Evolutionary conservation across 2,888 invertebrate species (phyloP), one percentile per base, ranked within the genome.

Genomic region (Fissipunctia ypsillon): DNA sequence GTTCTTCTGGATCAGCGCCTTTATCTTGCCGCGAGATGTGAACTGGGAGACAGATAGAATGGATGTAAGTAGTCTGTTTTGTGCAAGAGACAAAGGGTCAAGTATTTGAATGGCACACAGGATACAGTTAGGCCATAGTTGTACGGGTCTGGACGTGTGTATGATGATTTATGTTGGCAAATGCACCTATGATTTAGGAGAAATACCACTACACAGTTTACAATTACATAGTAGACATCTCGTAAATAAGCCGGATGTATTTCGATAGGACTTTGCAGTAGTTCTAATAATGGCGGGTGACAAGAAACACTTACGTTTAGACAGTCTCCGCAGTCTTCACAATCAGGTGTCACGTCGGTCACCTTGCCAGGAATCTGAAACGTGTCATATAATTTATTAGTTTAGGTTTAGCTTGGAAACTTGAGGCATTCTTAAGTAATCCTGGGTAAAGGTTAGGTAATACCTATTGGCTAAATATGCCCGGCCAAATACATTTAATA

Each of bases 1-100:
- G 94, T 99, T 99, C 96, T 99, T 99, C 91, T 98, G 97, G 82
- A 99, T 97, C 64, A 99, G 94, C 0, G 99, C 99, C 89, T 97
- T 97, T 88, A 98, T 98, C 95, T 98, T 98, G 57, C 98, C 98
- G 69, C 97, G 97, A n/a, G 98, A 97, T n/a, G 98, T 98, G 66
- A 97, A 93, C 95, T 98, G 92, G 60, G 81, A 84, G 91, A 45
- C 54, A 68, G 16, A 69, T 6, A 3, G 7, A 12, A 59, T 16
- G 22, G 4, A 60, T 35, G 12, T 43, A 56, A 31, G n/a, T n/a
- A n/a, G 3, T 31, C 4, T 31, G 9, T 56, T 38, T 70, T 70
- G 6, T n/a, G 31, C 10, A 3, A 10, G 22, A 43, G 28, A 16
- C 28, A 6, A 5, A 7, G 0, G n/a, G 3, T 1, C 50, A 56